Evolutionary conservation across 2,888 invertebrate genomes (phyloP).

Genomic region (Patella ulyssiponensis): DNA sequence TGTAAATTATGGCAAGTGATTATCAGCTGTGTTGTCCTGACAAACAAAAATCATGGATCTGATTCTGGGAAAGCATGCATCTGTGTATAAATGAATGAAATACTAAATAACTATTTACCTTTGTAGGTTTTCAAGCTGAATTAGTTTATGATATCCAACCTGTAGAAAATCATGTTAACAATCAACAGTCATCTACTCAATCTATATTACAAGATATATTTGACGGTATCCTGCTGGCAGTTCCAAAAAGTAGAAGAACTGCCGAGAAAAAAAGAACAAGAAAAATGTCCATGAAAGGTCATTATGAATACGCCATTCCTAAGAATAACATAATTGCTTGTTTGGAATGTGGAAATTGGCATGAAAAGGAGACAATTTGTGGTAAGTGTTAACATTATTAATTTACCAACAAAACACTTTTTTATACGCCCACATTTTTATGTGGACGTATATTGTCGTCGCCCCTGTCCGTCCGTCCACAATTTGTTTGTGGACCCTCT

Average conservation of each 20-base stretch:
- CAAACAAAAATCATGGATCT: too few species aligned
- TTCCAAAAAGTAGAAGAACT: conserved; percentile 84
- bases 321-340: conserved; percentile 85
- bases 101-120: too few species aligned
- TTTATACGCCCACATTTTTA: too few species aligned
- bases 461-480: too few species aligned
- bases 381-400: conserved; percentile 74
- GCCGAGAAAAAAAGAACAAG: conserved; percentile 83
- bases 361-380: conserved; percentile 85
- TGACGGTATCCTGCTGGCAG: conserved; percentile 81
- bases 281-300: conserved; percentile 82
- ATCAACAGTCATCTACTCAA: background rate
- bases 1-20: too few species aligned
- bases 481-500: too few species aligned
- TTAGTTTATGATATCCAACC: conserved; percentile 12
- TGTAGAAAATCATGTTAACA: background rate
- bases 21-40: too few species aligned
- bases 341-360: conserved; percentile 86
- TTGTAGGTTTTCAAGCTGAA: conserved; percentile 17
- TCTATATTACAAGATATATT: conserved; percentile 47
- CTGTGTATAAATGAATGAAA: too few species aligned
- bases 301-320: conserved; percentile 81
- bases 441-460: too few species aligned
- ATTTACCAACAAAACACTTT: too few species aligned
- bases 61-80: too few species aligned